phyloP scores from a whole-genome alignment of 1,140 invertebrate species.

The Paracyclopina nana region DNA sequence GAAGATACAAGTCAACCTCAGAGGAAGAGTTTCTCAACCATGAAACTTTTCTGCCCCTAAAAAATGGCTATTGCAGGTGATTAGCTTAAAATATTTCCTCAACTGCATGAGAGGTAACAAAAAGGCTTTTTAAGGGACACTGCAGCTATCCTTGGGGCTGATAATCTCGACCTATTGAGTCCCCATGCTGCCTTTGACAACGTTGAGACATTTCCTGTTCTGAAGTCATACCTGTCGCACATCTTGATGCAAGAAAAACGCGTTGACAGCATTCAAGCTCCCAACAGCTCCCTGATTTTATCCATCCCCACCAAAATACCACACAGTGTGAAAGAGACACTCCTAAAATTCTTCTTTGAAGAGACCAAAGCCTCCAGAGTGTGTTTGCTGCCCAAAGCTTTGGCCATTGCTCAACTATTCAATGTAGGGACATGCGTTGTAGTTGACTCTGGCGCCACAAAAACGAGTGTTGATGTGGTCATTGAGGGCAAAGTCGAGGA shows the following conservation, averaged over 20 bases:
- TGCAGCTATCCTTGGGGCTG: slow-evolving; percentile 27
- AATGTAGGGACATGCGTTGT: slow-evolving; percentile 31
- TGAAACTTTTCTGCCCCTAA: not conserved
- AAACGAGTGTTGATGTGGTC: slow-evolving; percentile 32
- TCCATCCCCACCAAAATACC: slow-evolving; percentile 30
- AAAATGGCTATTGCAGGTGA: slow-evolving; percentile 12
- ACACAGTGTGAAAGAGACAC: slow-evolving; percentile 27
- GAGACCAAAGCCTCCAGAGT: slow-evolving; percentile 27
- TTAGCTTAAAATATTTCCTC: no score
- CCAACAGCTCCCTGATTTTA: slow-evolving; percentile 30
- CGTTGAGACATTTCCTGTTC: slow-evolving; percentile 27
- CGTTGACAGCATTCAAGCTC: slow-evolving; percentile 25
- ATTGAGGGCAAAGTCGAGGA: slow-evolving; percentile 29
- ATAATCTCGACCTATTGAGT: slow-evolving; percentile 30
- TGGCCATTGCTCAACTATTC: slow-evolving; percentile 29
- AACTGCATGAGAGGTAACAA: no score
- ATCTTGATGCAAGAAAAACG: slow-evolving; percentile 29
- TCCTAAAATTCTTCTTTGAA: slow-evolving; percentile 31
- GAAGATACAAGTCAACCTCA: not conserved
- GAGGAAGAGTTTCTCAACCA: slow-evolving; percentile 11
- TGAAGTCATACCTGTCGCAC: slow-evolving; percentile 30
- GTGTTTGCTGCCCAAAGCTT: slow-evolving; percentile 21
- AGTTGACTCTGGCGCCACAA: slow-evolving; percentile 31
- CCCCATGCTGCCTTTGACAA: slow-evolving; percentile 29
- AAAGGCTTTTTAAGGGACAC: no score